phyloP scores from a whole-genome alignment of 2,888 invertebrate species.

The Helicoverpa assulta region DNA sequence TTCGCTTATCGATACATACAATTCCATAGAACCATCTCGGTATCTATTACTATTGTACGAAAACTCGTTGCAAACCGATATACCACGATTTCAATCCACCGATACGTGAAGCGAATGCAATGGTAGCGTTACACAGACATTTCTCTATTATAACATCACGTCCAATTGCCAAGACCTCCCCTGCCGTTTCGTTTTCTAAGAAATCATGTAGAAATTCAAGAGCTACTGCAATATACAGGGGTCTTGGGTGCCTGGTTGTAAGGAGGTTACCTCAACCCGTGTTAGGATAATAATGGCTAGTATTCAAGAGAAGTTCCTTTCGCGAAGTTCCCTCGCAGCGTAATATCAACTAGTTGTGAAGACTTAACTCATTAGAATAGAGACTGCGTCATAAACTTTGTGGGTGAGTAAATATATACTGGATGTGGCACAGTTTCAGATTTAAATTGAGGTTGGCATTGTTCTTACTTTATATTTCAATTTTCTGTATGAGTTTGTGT shows the following conservation, averaged over 20 bases:
- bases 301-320: constrained; percentile 66
- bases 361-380: constrained; percentile 71
- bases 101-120: constrained; percentile 72
- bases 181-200: constrained; percentile 3
- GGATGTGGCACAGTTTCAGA: constrained; percentile 47
- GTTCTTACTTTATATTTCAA: constrained; percentile 45
- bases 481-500: constrained; percentile 40
- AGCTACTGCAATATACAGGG: constrained; percentile 42
- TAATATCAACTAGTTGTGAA: constrained; percentile 68
- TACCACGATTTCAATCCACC: constrained; percentile 72
- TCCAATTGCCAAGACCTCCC: constrained; percentile 45
- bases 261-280: constrained; percentile 67
- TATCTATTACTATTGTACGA: constrained; percentile 55
- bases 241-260: constrained; percentile 61
- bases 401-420: constrained; percentile 56
- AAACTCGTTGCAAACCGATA: constrained; percentile 71
- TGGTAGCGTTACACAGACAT: constrained; percentile 64
- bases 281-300: constrained; percentile 75
- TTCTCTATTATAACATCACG: constrained; percentile 54
- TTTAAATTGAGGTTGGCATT: constrained; percentile 44
- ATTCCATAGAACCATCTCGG: constrained; percentile 41
- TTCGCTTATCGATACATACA: constrained; percentile 44
- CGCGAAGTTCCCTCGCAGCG: constrained; percentile 60
- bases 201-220: constrained; percentile 7
- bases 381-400: constrained; percentile 55